Conservation (phyloP, 2,888 invertebrate genomes). For the Noctuana brunneofusca region DNA sequence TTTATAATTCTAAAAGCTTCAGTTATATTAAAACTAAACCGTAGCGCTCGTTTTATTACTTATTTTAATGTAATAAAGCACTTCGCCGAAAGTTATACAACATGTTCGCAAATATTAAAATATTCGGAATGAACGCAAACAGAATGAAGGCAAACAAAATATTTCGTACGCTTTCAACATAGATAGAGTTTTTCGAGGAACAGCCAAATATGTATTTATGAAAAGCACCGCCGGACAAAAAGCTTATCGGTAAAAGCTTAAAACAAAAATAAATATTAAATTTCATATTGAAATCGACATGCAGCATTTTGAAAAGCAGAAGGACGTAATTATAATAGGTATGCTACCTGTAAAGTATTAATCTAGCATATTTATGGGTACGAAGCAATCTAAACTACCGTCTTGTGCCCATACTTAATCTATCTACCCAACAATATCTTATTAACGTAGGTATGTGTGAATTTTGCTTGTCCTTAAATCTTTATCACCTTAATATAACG, state of each 20-base stretch:
- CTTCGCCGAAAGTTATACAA: conserved; percentile 22
- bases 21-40: conserved; percentile 28
- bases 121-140: conserved; percentile 32
- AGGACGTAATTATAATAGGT: too few species aligned
- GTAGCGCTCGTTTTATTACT: conserved; percentile 28
- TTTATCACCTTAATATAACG: too few species aligned
- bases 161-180: conserved; percentile 27
- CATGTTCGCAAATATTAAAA: conserved; percentile 33
- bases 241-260: conserved; percentile 25
- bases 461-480: too few species aligned
- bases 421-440: too few species aligned
- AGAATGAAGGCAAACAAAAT: conserved; percentile 30
- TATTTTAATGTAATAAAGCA: conserved; percentile 31
- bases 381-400: too few species aligned
- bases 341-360: too few species aligned
- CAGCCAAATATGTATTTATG: conserved; percentile 26
- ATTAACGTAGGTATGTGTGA: too few species aligned
- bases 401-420: too few species aligned
- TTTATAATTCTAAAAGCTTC: conserved; percentile 15
- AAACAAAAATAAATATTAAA: conserved; percentile 12
- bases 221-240: conserved; percentile 25
- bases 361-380: too few species aligned
- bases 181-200: conserved; percentile 31
- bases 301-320: too few species aligned
- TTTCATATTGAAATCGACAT: neutral